These are phyloP conservation scores for Stegodyphus mimosarum DNA, from an alignment of 1,140 invertebrate genomes.

Conservation along the genomic window DNA sequence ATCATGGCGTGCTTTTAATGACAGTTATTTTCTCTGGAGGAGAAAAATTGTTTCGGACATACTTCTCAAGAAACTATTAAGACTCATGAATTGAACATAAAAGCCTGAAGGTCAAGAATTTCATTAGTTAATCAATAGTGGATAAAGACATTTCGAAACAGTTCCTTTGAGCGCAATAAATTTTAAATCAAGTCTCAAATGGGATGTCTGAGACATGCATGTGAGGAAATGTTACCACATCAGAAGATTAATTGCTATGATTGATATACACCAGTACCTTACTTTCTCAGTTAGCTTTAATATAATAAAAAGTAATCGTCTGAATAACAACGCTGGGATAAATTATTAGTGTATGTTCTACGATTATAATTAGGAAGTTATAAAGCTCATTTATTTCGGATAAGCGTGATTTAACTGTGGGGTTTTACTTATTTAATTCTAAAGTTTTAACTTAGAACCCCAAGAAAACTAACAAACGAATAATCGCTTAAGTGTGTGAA, in stretches of 20 bases:
- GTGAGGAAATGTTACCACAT: not conserved
- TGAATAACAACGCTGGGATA: too few species aligned
- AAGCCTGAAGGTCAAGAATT: conserved; percentile 1
- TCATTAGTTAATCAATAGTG: conserved; percentile 5
- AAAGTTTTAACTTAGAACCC: too few species aligned
- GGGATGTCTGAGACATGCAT: not conserved
- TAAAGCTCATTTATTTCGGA: too few species aligned
- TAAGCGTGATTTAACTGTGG: too few species aligned
- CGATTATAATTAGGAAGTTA: too few species aligned
- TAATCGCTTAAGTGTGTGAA: too few species aligned
- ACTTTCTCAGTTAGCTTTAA: too few species aligned
- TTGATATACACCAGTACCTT: too few species aligned
- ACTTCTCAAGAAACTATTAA: conserved; percentile 10
- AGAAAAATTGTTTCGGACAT: not conserved
- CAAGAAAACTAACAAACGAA: too few species aligned
- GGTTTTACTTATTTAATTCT: too few species aligned
- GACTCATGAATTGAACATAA: conserved; percentile 32
- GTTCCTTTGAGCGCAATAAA: not conserved
- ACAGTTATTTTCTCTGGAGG: not conserved
- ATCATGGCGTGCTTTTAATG: not conserved
- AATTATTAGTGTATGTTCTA: too few species aligned
- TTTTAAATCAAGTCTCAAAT: conserved; percentile 9
- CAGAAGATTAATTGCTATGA: not conserved
- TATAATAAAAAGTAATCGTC: too few species aligned
- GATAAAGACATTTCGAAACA: not conserved